Percentiles rank a stretch among this genome's conserved stretches.
Conservation (phyloP, 2,888 invertebrate species). For the Meganola albula region DNA sequence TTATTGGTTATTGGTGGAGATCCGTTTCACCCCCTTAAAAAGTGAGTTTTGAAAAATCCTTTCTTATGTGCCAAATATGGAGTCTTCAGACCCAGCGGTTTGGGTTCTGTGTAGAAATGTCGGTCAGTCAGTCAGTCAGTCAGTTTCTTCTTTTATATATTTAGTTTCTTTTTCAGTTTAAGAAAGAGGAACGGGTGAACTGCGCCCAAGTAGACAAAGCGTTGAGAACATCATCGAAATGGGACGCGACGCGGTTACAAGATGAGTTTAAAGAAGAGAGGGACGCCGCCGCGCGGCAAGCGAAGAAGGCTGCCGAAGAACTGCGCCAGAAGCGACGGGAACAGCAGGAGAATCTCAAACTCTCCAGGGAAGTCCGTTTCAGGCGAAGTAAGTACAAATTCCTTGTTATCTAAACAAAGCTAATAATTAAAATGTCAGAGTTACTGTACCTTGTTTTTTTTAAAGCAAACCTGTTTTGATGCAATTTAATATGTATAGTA, state of each 20-base stretch:
- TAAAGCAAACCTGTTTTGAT: neutral
- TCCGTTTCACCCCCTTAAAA: too few species aligned
- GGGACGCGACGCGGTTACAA: constrained; percentile 70
- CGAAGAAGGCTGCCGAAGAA: constrained; percentile 31
- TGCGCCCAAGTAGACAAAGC: constrained; percentile 85
- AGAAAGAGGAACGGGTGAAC: constrained; percentile 91
- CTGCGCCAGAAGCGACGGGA: constrained; percentile 63
- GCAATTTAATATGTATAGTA: too few species aligned
- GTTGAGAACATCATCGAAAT: constrained; percentile 81
- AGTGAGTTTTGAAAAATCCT: too few species aligned
- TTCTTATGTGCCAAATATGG: too few species aligned
- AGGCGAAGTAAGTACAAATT: constrained; percentile 38
- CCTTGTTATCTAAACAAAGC: too few species aligned
- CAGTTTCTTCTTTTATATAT: too few species aligned
- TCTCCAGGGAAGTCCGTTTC: constrained; percentile 29
- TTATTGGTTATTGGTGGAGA: too few species aligned
- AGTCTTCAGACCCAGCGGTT: too few species aligned
- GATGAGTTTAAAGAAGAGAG: constrained; percentile 53
- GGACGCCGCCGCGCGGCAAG: constrained; percentile 33
- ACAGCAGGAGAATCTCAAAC: constrained; percentile 55
- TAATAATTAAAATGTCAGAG: too few species aligned
- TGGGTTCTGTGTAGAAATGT: too few species aligned
- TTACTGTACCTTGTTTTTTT: neutral
- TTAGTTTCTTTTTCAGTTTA: constrained; percentile 82
- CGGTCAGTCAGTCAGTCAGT: too few species aligned